Conservation (phyloP, 2,888 invertebrate species). For the Andrena fulva region DNA sequence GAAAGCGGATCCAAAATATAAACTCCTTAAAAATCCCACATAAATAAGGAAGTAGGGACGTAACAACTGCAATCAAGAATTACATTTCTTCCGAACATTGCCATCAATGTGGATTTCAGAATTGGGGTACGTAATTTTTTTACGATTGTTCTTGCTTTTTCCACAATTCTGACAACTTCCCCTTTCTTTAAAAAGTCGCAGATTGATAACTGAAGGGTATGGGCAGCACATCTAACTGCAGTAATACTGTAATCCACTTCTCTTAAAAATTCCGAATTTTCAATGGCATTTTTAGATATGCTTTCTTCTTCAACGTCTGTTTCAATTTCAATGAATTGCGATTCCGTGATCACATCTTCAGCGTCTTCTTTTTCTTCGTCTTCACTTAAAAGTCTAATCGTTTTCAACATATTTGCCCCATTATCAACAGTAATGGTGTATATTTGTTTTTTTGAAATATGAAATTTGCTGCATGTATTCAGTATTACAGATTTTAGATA, state of each 20-base stretch:
- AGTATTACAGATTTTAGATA: background rate
- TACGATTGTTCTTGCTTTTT: background rate
- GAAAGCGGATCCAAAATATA: too few relatives aligned
- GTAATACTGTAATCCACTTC: background rate
- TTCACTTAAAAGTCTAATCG: too few relatives aligned
- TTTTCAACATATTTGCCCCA: too few relatives aligned
- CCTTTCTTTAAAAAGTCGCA: background rate
- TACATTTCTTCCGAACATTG: background rate
- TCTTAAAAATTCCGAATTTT: background rate
- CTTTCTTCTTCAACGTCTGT: too few relatives aligned
- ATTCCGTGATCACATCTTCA: too few relatives aligned
- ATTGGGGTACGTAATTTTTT: constrained; percentile 12
- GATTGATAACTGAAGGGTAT: too few relatives aligned
- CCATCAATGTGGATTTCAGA: background rate
- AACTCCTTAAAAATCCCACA: too few relatives aligned
- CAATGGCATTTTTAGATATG: background rate
- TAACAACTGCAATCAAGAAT: background rate
- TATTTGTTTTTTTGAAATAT: too few relatives aligned
- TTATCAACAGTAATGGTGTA: too few relatives aligned
- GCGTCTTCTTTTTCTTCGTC: too few relatives aligned
- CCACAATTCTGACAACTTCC: background rate
- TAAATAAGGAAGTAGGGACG: too few relatives aligned
- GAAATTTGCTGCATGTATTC: background rate
- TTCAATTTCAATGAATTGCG: too few relatives aligned
- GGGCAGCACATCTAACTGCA: background rate